phyloP scores from a whole-genome alignment of 2,888 invertebrate genomes.

The Muschampia staudingeri region DNA sequence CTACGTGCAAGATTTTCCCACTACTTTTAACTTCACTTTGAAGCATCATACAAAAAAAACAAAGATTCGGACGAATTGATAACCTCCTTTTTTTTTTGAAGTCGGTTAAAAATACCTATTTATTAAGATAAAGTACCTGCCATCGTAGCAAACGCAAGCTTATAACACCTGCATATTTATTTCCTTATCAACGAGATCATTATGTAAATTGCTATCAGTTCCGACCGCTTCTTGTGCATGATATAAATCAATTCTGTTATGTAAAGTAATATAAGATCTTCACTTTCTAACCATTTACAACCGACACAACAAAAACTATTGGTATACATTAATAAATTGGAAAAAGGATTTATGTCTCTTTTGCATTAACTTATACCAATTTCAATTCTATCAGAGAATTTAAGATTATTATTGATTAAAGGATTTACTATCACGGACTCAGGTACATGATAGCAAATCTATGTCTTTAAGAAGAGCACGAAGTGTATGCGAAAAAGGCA shows the following conservation, averaged over 20 bases:
- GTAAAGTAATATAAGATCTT: slow-evolving; percentile 25
- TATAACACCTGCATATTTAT: not conserved
- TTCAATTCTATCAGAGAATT: no score
- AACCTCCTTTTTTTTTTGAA: no score
- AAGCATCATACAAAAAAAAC: not conserved
- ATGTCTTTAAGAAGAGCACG: no score
- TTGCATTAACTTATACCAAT: no score
- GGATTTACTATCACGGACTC: no score
- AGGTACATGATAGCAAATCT: no score
- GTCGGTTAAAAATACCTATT: not conserved
- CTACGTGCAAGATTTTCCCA: no score
- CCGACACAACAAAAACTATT: not conserved
- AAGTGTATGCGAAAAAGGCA: no score
- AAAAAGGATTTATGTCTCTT: no score
- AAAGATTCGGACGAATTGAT: no score
- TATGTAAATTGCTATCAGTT: slow-evolving; percentile 31
- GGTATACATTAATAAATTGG: not conserved
- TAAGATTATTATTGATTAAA: no score
- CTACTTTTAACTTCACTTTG: not conserved
- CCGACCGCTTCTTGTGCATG: slow-evolving; percentile 25
- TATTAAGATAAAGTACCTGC: not conserved
- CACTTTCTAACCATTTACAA: slow-evolving; percentile 17
- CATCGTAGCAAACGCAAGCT: not conserved
- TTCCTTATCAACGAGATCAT: slow-evolving; percentile 12
- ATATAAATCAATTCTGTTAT: slow-evolving; percentile 24